phyloP scores from a whole-genome alignment of 1,140 invertebrate species.

The Drosophila ananassae region DNA sequence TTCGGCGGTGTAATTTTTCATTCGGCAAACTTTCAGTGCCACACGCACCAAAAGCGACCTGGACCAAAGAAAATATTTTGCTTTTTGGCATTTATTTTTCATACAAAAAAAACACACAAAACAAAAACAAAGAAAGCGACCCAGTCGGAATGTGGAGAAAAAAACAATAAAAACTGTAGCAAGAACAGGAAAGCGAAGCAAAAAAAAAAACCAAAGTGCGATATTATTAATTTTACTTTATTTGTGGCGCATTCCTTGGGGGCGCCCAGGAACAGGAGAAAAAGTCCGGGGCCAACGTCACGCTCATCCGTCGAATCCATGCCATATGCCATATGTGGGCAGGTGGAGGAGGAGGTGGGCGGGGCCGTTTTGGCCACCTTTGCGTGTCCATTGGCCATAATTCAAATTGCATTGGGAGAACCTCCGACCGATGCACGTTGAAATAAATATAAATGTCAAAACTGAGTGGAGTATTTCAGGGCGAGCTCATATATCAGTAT shows the following conservation, averaged over 20 bases:
- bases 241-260: constrained; percentile 53
- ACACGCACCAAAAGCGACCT: constrained; percentile 37
- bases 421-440: constrained; percentile 66
- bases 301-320: constrained; percentile 45
- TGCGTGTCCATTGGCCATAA: constrained; percentile 79
- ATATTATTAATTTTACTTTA: constrained; percentile 72
- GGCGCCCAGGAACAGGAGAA: constrained; percentile 20
- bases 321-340: constrained; percentile 35
- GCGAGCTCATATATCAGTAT: constrained; percentile 45
- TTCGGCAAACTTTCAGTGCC: constrained; percentile 51
- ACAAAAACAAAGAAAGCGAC: constrained; percentile 8
- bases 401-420: constrained; percentile 69
- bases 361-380: constrained; percentile 67
- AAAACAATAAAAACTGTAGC: constrained; percentile 54
- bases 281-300: constrained; percentile 38
- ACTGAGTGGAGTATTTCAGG: constrained; percentile 73
- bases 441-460: constrained; percentile 83
- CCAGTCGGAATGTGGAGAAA: constrained; percentile 9
- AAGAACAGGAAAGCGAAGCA: constrained; percentile 19
- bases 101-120: constrained; percentile 14
- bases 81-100: constrained; percentile 57
- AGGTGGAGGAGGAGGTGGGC: constrained; percentile 33
- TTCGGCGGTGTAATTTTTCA: constrained; percentile 73
- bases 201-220: constrained; percentile 49
- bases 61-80: constrained; percentile 17